Percentiles rank a stretch among this genome's conserved stretches.
These are phyloP conservation scores for Tetraodon nigroviridis DNA, from an alignment of 2,113 vertebrate species.

Conservation along the genomic window DNA sequence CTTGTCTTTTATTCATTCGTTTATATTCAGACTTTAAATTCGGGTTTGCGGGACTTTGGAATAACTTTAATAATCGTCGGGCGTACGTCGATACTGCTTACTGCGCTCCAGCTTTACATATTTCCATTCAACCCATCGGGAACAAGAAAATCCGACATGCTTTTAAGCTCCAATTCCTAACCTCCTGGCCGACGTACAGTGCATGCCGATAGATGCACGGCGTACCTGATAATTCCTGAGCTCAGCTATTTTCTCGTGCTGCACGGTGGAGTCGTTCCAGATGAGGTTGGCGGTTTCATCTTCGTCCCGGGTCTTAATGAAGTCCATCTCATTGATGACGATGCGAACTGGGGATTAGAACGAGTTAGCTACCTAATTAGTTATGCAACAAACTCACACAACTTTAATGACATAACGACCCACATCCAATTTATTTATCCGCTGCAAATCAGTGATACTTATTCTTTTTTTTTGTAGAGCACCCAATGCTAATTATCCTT, in stretches of 20 bases:
- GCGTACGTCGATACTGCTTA: no score
- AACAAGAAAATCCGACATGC: conserved; percentile 13
- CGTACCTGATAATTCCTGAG: conserved; percentile 95
- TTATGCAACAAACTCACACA: conserved; percentile 7
- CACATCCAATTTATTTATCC: conserved; percentile 24
- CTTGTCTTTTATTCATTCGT: no score
- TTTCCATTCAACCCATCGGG: conserved; percentile 10
- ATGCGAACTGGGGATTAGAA: conserved; percentile 79
- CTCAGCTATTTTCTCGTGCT: conserved; percentile 96
- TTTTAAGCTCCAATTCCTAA: conserved; percentile 8
- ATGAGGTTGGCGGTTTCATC: conserved; percentile 97
- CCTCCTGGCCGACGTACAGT: conserved; percentile 8
- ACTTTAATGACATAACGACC: conserved; percentile 7
- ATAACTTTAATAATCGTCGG: no score
- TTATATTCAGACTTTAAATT: no score
- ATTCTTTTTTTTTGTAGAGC: conserved; percentile 45
- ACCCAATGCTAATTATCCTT: conserved; percentile 54
- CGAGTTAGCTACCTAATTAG: conserved; percentile 5
- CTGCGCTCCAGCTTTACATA: not conserved
- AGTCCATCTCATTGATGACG: conserved; percentile 87
- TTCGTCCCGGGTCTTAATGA: conserved; percentile 88
- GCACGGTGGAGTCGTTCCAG: conserved; percentile 94
- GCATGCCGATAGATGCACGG: conserved; percentile 8
- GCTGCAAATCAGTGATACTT: conserved; percentile 32
- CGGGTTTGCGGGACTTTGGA: no score